Evolutionary conservation across 2,113 vertebrate species (phyloP).

Genomic region (Pollachius pollachius): DNA sequence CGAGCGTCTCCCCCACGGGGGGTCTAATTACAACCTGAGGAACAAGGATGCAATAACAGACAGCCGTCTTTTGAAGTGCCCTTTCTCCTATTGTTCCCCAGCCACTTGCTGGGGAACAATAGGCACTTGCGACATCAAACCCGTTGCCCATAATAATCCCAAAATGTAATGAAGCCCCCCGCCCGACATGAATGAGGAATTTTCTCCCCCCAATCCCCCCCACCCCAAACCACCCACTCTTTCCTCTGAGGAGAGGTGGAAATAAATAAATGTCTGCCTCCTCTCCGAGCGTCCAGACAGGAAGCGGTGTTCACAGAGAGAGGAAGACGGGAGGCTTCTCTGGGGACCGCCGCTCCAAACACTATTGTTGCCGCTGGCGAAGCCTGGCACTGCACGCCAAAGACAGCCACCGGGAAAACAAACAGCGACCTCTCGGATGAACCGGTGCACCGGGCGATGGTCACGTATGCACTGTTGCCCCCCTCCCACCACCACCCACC

Average conservation of each 20-base stretch:
- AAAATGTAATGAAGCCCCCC: neutral
- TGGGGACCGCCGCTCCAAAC: constrained; percentile 74
- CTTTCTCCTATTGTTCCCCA: too few species aligned
- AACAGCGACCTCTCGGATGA: constrained; percentile 56
- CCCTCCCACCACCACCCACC: constrained; percentile 15
- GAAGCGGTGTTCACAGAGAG: constrained; percentile 72
- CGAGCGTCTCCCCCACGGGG: too few species aligned
- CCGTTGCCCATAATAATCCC: constrained; percentile 39
- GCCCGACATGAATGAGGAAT: neutral
- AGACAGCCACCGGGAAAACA: constrained; percentile 73
- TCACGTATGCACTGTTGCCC: constrained; percentile 69
- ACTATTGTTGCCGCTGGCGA: constrained; percentile 75
- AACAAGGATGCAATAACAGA: too few species aligned
- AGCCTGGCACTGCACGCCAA: constrained; percentile 69
- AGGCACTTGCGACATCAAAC: constrained; percentile 68
- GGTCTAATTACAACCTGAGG: too few species aligned
- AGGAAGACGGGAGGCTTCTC: constrained; percentile 78
- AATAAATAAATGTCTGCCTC: constrained; percentile 73
- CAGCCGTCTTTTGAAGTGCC: too few species aligned
- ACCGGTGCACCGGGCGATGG: constrained; percentile 51
- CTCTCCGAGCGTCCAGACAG: constrained; percentile 65
- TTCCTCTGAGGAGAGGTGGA: constrained; percentile 68
- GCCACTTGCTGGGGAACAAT: too few species aligned
- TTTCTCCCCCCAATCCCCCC: neutral
- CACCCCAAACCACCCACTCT: constrained; percentile 39